A percentile compares a stretch with the other conserved stretches of the same genome.
Evolutionary conservation across 1,140 invertebrate genomes (phyloP).

Genomic region (Sitobion miscanthi): DNA sequence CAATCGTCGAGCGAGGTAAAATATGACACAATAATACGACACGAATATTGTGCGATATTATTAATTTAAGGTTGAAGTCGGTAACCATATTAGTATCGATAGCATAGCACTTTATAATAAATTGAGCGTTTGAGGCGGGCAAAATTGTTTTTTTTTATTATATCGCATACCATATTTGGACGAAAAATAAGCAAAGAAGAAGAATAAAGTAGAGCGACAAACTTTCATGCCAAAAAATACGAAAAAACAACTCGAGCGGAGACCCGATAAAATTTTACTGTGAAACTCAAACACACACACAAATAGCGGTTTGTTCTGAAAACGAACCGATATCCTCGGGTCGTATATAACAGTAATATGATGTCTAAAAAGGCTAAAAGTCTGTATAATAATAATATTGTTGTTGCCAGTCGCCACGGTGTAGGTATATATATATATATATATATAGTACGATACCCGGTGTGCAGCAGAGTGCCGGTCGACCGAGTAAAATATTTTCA

Average conservation of each 20-base stretch:
- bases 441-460: too few species aligned
- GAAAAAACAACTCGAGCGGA: neutral
- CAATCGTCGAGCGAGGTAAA: neutral
- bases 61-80: neutral
- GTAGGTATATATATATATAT: neutral
- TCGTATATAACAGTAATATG: neutral
- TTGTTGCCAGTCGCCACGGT: neutral
- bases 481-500: neutral
- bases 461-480: neutral
- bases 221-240: neutral
- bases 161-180: too few species aligned
- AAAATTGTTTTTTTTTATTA: neutral
- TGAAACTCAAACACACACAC: neutral
- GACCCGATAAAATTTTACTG: neutral
- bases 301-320: neutral
- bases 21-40: neutral
- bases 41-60: conserved; percentile 1
- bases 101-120: neutral
- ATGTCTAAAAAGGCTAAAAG: neutral
- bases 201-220: neutral
- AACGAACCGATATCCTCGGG: neutral
- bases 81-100: neutral
- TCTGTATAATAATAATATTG: neutral
- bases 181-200: neutral
- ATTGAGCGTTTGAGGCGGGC: neutral